Base-by-base conservation (phyloP, 2,888 invertebrate species). In the Sesia bembeciformis region DNA sequence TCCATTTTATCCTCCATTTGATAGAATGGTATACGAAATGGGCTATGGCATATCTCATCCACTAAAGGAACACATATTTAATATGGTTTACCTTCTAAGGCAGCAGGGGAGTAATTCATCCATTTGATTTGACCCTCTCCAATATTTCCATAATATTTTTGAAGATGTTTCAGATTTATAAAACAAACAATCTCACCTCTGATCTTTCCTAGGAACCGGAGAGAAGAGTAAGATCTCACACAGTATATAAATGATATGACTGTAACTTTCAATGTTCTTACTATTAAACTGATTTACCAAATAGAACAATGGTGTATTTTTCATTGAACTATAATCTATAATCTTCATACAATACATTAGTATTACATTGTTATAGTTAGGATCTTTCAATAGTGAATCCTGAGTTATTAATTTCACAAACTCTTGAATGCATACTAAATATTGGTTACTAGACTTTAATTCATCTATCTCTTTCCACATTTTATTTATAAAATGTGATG, bases 201-300 rank as follows among this genome's bases (percentile, higher is more conserved):
- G 90, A 65, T 91, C 91, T 70, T 90, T 91, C 60, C 85, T 84
- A 42, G 81, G 80, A 7, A 90, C 80, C 53, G 85, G 81, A 52
- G 90, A 86, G 72, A 85, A 90, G 6, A 91, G 63, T 54, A 92
- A 63, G 50, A 90, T 79, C 53, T 90, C 85, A 57, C 81, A 72
- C 51, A 91, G 63, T 49, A 90, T 64, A 62, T 78, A 78, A 49
- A 83, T 64, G 55, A 90, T 67, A 51, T 80, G 78, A 3, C 74
- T 69, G 64, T 71, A 67, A 40, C 66, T 60, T 7, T 60, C 54
- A 39, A 60, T 62, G 3, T 66, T 56, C 43, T 63, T 72, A 7
- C 46, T 60, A 53, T 66, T 70, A 3, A 86, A 53, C 55, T 70
- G 65, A 51, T 63, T 74, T 3, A 77, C 71, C 57, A 90, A 72